Percentiles rank a stretch among this genome's conserved stretches.
phyloP scores from a whole-genome alignment of 2,797 vertebrate genomes.

The Paratrypauchen microcephalus region DNA sequence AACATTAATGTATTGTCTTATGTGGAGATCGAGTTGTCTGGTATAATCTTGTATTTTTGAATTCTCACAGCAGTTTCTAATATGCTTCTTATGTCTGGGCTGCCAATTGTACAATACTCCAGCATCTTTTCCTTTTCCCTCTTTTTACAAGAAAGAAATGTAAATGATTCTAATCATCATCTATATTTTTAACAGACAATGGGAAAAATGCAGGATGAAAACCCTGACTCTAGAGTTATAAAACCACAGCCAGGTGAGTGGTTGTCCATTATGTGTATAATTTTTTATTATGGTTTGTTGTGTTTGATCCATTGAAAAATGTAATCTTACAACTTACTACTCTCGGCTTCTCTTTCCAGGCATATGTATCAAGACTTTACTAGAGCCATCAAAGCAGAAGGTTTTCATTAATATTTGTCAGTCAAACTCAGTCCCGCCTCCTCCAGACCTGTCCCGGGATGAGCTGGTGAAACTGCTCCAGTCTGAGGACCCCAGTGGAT shows the following conservation, averaged over 20 bases:
- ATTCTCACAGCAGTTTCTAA: too few species aligned
- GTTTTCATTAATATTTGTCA: constrained; percentile 89
- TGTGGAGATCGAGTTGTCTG: too few species aligned
- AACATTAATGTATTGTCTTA: too few species aligned
- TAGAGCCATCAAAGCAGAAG: constrained; percentile 73
- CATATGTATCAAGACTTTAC: constrained; percentile 85
- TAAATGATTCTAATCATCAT: not conserved
- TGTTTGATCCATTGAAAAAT: not conserved
- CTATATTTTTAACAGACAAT: constrained; percentile 57
- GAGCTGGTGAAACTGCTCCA: constrained; percentile 85
- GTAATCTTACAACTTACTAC: not conserved
- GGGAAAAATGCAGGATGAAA: constrained; percentile 59
- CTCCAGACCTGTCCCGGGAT: constrained; percentile 81
- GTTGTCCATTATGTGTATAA: not conserved
- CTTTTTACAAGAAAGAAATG: too few species aligned
- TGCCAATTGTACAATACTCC: too few species aligned
- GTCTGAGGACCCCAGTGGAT: constrained; percentile 84
- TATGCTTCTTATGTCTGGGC: too few species aligned
- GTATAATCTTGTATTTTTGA: too few species aligned
- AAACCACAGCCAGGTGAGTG: constrained; percentile 73
- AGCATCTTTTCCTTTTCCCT: too few species aligned
- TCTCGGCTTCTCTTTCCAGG: constrained; percentile 60
- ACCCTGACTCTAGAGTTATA: constrained; percentile 69
- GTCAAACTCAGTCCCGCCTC: constrained; percentile 81
- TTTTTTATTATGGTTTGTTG: not conserved